Evolutionary conservation across 2,113 vertebrate species (phyloP).

Genomic region (Anhinga rufa): DNA sequence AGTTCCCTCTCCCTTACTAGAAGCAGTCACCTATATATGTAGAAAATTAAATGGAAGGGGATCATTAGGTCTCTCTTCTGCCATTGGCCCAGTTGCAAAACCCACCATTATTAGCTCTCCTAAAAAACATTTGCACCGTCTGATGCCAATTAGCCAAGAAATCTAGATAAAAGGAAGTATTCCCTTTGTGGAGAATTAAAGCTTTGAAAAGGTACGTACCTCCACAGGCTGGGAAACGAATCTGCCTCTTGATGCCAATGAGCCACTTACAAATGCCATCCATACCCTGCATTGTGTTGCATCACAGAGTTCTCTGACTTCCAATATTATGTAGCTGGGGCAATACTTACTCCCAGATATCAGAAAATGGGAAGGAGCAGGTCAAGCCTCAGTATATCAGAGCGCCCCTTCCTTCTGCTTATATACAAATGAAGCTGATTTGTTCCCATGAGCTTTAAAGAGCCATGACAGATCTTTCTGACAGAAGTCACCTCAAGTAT

Average conservation of each 20-base stretch:
- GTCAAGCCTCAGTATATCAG: not conserved
- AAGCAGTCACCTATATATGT: not conserved
- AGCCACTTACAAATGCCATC: not conserved
- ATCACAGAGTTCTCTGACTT: not conserved
- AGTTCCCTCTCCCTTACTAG: not conserved
- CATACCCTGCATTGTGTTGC: not conserved
- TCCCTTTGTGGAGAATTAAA: not conserved
- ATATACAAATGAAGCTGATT: not conserved
- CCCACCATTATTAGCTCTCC: not conserved
- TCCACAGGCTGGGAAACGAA: not conserved
- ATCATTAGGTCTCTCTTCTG: slow-evolving; percentile 30
- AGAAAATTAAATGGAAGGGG: slow-evolving; percentile 5
- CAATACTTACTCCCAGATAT: not conserved
- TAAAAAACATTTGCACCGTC: not conserved
- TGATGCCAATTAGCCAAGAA: slow-evolving; percentile 15
- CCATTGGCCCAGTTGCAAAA: slow-evolving; percentile 37
- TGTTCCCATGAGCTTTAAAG: slow-evolving; percentile 46
- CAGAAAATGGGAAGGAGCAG: not conserved
- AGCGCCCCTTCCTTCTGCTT: slow-evolving; percentile 1
- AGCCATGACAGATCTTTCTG: slow-evolving; percentile 51
- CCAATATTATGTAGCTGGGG: not conserved
- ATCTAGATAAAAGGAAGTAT: not conserved
- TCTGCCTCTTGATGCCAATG: not conserved
- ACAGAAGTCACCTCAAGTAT: slow-evolving; percentile 42
- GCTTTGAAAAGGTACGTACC: not conserved